Percentiles rank a stretch among this genome's conserved stretches.
phyloP scores from a whole-genome alignment of 2,113 vertebrate species.

The Otolemur garnettii region DNA sequence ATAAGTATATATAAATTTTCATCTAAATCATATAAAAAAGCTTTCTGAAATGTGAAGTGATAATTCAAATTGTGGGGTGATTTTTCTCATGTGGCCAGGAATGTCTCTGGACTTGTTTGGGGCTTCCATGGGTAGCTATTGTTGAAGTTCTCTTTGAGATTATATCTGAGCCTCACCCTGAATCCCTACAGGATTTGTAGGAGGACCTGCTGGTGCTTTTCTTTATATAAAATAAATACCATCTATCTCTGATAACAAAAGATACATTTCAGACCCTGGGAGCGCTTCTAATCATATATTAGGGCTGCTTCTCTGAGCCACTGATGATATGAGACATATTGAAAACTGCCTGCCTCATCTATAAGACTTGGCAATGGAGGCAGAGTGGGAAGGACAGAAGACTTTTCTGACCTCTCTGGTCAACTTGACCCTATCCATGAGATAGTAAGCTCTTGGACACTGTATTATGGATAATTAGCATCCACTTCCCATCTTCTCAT shows the following conservation, averaged over 20 bases:
- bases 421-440: background rate
- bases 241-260: background rate
- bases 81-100: background rate
- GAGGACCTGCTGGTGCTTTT: background rate
- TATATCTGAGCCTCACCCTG: background rate
- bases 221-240: background rate
- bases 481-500: background rate
- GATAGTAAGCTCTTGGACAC: conserved; percentile 36
- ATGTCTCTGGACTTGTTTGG: background rate
- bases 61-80: background rate
- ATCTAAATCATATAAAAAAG: background rate
- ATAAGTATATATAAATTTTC: background rate
- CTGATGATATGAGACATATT: background rate
- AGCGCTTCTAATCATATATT: background rate
- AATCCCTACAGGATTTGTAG: background rate
- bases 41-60: conserved; percentile 25
- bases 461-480: background rate
- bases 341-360: background rate
- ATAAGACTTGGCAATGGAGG: background rate
- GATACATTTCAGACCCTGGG: background rate
- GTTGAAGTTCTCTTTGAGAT: background rate
- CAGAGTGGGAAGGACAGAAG: background rate
- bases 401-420: background rate
- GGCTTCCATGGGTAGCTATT: background rate
- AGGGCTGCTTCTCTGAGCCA: background rate